Base-by-base conservation (phyloP, 2,113 vertebrate genomes). In the Amphiprion percula region DNA sequence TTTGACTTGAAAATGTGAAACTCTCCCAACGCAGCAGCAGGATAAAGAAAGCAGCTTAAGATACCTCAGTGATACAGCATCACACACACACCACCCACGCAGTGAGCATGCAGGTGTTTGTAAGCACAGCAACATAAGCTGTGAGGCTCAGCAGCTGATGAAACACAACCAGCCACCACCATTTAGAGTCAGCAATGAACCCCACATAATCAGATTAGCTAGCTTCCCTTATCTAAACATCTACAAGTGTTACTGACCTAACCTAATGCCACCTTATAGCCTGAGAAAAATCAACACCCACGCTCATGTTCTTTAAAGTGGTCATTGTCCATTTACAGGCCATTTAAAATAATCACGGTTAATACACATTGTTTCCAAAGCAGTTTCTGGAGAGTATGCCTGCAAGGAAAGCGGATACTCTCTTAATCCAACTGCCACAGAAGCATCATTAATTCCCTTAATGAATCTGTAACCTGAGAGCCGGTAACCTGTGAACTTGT, bases 71-170 rank as follows among this genome's bases (percentile, higher is more conserved):
- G 26, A 77, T 19, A 53, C 67, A 58, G 33, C 52, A 26, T 62
- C 2, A 60, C 71, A 64, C 65, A 61, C 10, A 30, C 53, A 39
- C 68, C 46, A 50, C 28, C 33, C 47, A 65, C 49, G 85, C 67
- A 61, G 83, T 84, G 91, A 88, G 89, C 68, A 47, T 87, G 88
- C 94, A 95, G 94, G 94, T 95, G 95, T 93, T 91, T 89, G 73
- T 82, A 62, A 72, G 87, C 62, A 62, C 61, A 72, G 65, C 59
- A 69, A 60, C 69, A 68, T 63, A 82, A 87, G 65, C 74, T 85
- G 80, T 67, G 76, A 10, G 52, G 46, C 61, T 54, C 54, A 90
- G 87, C 91, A 93, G 92, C 92, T 93, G 93, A 88, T 85, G 88
- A 90, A 91, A 93, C 91, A 93, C 65, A 78, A 74, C 79, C 80